Base-by-base conservation (phyloP, 2,113 vertebrate genomes). In the Lepidothrix coronata region DNA sequence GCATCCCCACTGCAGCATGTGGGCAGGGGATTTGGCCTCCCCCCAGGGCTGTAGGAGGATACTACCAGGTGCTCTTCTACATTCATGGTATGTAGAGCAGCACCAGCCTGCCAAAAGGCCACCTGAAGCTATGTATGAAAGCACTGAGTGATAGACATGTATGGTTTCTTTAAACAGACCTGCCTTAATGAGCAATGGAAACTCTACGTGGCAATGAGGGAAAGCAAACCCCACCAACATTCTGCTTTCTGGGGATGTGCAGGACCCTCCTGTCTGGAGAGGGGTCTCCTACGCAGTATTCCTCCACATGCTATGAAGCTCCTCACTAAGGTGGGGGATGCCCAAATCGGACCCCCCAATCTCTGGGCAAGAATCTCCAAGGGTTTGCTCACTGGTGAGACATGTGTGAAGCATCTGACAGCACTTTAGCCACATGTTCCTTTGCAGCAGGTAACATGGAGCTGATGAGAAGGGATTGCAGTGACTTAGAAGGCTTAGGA, bases 1-100 rank as follows among this genome's bases (percentile, higher is more conserved):
- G 2, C 5, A 25, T 33, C 55, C 14, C 37, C 1, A 0, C 28
- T 81, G 31, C 49, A 55, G 20, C 11, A 2, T 0, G 0, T 19
- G 33, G 14, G 8, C 24, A 1, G 14, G 14, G 33, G 9, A 33
- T 58, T 41, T 1, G 1, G 9, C n/a, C 27, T 71, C 17, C 31
- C 75, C 7, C 39, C n/a, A 24, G 6, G 49, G 43, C 48, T 57
- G 33, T 9, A 44, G 41, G 19, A 63, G 15, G 6, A 49, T 37
- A 35, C 35, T 37, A 25, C 19, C 48, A 27, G 9, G 13, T 48
- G 33, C 22, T 59, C n/a, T 35, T 59, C 57, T 59, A 22, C 33
- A 35, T 59, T 24, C n/a, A 35, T 35, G 35, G 2, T 35, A 71
- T 27, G 20, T 4, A 54, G 35, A 84, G n/a, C 35, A 87, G 58